Conservation (phyloP, 2,888 invertebrate species). For the Nomada hirtipes region DNA sequence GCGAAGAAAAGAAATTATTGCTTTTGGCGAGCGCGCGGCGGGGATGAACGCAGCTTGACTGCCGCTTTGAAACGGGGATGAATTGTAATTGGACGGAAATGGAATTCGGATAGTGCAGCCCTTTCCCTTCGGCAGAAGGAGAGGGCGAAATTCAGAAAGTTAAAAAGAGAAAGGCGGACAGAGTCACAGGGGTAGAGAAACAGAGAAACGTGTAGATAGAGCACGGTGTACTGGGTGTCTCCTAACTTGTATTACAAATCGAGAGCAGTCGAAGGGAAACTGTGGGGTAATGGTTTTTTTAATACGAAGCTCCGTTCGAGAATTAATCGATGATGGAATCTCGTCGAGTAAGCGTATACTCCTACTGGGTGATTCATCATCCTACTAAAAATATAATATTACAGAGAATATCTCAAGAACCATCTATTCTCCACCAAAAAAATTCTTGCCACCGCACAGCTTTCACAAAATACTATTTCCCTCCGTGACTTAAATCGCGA, state of each 20-base stretch:
- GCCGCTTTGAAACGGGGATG: constrained; percentile 77
- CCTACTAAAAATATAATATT: no score
- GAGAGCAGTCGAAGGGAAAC: no score
- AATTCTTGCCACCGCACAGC: no score
- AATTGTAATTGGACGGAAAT: constrained; percentile 82
- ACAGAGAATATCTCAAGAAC: no score
- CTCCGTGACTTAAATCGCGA: no score
- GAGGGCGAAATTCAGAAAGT: not conserved
- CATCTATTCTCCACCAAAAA: no score
- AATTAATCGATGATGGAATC: no score
- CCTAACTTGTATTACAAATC: constrained; percentile 25
- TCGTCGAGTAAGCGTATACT: no score
- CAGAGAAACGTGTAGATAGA: constrained; percentile 30
- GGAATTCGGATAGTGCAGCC: constrained; percentile 78
- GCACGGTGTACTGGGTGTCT: constrained; percentile 52
- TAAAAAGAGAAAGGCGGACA: constrained; percentile 1
- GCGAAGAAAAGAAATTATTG: constrained; percentile 70
- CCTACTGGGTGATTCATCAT: no score
- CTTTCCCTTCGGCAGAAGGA: constrained; percentile 13
- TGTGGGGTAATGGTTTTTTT: no score
- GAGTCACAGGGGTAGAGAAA: constrained; percentile 12
- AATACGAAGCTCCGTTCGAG: no score
- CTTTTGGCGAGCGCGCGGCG: constrained; percentile 59
- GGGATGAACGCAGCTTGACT: constrained; percentile 75
- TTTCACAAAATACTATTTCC: no score